Conservation (phyloP, 2,797 vertebrate species). For the Amniataba percoides region DNA sequence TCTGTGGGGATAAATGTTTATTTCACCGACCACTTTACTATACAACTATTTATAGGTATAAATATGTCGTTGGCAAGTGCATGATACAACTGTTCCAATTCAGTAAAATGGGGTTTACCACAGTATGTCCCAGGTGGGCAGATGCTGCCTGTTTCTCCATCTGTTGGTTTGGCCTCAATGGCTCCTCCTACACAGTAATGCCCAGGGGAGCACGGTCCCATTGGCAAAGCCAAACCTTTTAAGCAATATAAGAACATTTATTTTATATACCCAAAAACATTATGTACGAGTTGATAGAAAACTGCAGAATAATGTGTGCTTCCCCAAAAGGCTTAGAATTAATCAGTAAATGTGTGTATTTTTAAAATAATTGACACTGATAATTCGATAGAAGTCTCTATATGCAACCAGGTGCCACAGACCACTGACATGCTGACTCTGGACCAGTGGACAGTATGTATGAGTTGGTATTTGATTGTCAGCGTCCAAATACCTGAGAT, state of each 20-base stretch:
- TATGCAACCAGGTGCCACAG: background rate
- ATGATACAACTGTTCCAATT: conserved; percentile 1
- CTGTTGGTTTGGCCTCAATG: conserved; percentile 84
- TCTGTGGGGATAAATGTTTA: background rate
- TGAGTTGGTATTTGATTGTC: background rate
- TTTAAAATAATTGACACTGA: too few species aligned
- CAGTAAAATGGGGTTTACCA: conserved; percentile 79
- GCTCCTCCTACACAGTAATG: conserved; percentile 90
- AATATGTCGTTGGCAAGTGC: conserved; percentile 27
- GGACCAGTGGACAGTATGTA: background rate
- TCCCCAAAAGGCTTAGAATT: background rate
- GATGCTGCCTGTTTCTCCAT: conserved; percentile 87
- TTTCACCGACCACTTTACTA: conserved; percentile 1
- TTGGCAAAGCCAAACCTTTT: conserved; percentile 89
- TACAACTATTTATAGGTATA: background rate
- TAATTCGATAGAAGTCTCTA: too few species aligned
- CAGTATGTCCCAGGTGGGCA: conserved; percentile 92
- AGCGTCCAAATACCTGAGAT: conserved; percentile 83
- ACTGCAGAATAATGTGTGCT: background rate
- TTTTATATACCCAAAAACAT: background rate
- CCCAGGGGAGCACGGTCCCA: conserved; percentile 89
- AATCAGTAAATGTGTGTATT: background rate
- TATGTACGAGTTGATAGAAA: background rate
- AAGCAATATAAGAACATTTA: conserved; percentile 9
- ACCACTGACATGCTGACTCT: background rate